Conservation (phyloP, 2,797 vertebrate species). For the Perodicticus potto region DNA sequence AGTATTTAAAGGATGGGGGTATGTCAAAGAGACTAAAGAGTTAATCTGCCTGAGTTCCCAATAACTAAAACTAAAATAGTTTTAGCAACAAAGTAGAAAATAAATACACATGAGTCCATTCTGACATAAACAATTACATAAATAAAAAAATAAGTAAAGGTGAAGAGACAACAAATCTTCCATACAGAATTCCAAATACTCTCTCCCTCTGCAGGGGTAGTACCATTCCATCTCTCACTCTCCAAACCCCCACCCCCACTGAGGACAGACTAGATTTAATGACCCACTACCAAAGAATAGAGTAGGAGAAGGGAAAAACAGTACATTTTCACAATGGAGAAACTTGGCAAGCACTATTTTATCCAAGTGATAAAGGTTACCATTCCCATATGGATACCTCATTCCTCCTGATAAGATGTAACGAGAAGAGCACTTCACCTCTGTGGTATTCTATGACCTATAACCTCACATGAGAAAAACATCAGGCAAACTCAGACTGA, state of each 20-base stretch:
- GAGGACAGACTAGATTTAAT: not conserved
- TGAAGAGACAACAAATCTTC: constrained; percentile 5
- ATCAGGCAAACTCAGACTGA: not conserved
- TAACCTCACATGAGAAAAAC: constrained; percentile 29
- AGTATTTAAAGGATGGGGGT: not conserved
- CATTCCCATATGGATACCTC: not conserved
- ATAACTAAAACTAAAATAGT: constrained; percentile 2
- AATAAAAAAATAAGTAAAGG: not conserved
- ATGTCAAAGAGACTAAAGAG: not conserved
- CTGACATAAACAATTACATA: not conserved
- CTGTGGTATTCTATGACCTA: not conserved
- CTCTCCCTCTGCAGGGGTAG: not conserved
- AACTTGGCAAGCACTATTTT: not conserved
- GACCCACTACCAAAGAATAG: not conserved
- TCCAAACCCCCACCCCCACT: not conserved
- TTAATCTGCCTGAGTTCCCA: not conserved
- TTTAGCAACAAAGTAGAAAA: constrained; percentile 35
- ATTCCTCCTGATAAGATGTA: not conserved
- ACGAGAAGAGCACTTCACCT: not conserved
- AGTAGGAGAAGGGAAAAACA: not conserved
- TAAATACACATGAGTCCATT: not conserved
- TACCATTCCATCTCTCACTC: not conserved
- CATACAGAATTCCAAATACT: not conserved
- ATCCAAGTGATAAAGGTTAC: not conserved
- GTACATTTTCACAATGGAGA: constrained; percentile 20